A percentile compares a stretch with the other conserved stretches of the same genome.
Evolutionary conservation across 2,888 invertebrate species (phyloP).

Genomic region (Ichneumon xanthorius): DNA sequence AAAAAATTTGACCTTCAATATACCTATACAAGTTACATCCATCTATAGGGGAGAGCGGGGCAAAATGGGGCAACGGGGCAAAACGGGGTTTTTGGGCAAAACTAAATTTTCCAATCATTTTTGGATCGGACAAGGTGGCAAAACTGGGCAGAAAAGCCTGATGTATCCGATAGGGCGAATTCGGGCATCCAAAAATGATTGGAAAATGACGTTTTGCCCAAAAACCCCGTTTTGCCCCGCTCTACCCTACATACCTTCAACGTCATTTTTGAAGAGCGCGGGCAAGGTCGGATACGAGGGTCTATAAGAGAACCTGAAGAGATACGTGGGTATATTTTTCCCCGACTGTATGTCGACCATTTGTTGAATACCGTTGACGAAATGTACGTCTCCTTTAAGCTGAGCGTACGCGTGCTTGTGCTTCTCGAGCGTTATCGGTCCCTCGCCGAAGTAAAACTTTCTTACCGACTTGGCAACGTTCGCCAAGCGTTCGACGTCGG

Average conservation of each 20-base stretch:
- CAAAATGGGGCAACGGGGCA: no score
- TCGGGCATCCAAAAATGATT: no score
- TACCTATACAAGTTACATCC: background rate
- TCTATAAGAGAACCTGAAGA: slow-evolving; percentile 87
- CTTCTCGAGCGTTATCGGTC: slow-evolving; percentile 76
- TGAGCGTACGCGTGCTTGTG: slow-evolving; percentile 85
- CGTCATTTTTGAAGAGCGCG: slow-evolving; percentile 11
- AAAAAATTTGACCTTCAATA: background rate
- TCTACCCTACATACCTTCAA: slow-evolving; percentile 34
- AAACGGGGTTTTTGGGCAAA: no score
- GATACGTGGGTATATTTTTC: slow-evolving; percentile 85
- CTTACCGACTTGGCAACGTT: slow-evolving; percentile 82
- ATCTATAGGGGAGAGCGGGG: no score
- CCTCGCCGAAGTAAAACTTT: slow-evolving; percentile 85
- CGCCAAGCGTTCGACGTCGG: slow-evolving; percentile 72
- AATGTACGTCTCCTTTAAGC: slow-evolving; percentile 86
- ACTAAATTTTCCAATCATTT: no score
- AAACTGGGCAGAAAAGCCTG: no score
- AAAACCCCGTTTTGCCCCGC: no score
- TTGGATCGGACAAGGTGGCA: no score
- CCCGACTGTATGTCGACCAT: slow-evolving; percentile 83
- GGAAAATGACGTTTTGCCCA: no score
- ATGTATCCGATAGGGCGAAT: no score
- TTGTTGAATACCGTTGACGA: slow-evolving; percentile 84
- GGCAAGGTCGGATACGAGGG: slow-evolving; percentile 53